Evolutionary conservation across 2,888 invertebrate species (phyloP).

Genomic region (Synanthedon formicaeformis): DNA sequence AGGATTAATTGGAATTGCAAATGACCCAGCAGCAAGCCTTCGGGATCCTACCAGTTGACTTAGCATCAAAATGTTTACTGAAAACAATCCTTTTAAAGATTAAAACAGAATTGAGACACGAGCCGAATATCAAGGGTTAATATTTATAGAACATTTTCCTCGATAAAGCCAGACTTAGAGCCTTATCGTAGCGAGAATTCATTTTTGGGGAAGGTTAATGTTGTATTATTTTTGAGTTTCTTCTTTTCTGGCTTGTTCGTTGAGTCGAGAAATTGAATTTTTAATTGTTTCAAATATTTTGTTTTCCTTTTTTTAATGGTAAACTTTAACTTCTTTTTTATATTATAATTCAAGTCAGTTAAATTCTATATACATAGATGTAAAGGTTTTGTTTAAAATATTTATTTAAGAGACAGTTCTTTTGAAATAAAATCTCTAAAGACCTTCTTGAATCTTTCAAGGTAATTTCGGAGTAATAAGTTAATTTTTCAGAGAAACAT

Average conservation of each 20-base stretch:
- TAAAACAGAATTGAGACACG: constrained; percentile 49
- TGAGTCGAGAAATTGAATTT: constrained; percentile 14
- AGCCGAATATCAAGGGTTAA: constrained; percentile 50
- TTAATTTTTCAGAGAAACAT: too few relatives aligned
- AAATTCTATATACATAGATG: too few relatives aligned
- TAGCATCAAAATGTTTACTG: constrained; percentile 62
- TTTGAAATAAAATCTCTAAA: too few relatives aligned
- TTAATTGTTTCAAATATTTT: neutral
- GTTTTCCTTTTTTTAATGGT: too few relatives aligned
- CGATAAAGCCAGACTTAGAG: constrained; percentile 15
- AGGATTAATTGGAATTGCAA: constrained; percentile 66
- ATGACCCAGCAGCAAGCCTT: constrained; percentile 42
- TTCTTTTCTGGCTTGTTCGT: constrained; percentile 10
- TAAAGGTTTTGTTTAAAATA: too few relatives aligned
- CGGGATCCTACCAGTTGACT: constrained; percentile 53
- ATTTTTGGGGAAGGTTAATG: constrained; percentile 22
- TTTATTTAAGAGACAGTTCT: too few relatives aligned
- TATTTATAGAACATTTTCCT: constrained; percentile 24
- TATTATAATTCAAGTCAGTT: too few relatives aligned
- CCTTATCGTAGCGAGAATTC: constrained; percentile 31
- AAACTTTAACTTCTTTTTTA: too few relatives aligned
- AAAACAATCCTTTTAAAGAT: constrained; percentile 65
- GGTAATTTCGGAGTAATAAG: too few relatives aligned
- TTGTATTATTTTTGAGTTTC: constrained; percentile 47
- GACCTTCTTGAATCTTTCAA: too few relatives aligned